Base-by-base conservation (phyloP, 2,113 vertebrate species). In the Anguilla japonica region DNA sequence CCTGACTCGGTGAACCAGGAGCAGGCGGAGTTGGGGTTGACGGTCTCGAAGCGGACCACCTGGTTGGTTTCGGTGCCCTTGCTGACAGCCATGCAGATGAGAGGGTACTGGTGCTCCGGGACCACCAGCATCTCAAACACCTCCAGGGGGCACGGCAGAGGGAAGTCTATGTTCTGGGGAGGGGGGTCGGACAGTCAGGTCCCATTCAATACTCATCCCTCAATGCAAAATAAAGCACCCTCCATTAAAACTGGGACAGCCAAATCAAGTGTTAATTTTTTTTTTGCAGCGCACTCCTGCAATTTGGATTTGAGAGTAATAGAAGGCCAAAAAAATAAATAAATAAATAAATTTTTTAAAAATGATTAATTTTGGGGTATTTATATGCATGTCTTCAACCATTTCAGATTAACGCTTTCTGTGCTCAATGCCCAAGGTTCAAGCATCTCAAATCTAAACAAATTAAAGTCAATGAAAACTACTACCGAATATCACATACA, bases 81-180 rank as follows among this genome's bases (percentile, higher is more conserved):
- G 67, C 96, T 97, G 93, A 99, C 98, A 6, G 97, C 97, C 6
- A 99, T 97, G 87, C 98, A 99, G 91, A 99, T 97, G 85, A 99
- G 94, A 18, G 98, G 98, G 91, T 97, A 99, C 83, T 97, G 97
- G 86, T 98, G 97, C 87, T 99, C 98, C 0, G 98, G 98, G 18
- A 99, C 97, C 88, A 99, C 98, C 94, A 99, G 91, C 98, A 99
- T 98, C 95, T 99, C 98, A 91, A 99, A 98, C 89, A 99, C 93
- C 88, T 97, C 96, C 91, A 99, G 91, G 0, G 98, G 98, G 93
- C 97, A 99, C 0, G 98, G 98, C 90, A 99, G 93, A 41, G 98
- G 97, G 91, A 99, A 99, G 90, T 99, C 98, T 91, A 99, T 97
- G 93, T 96, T 97, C 98, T 99, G 89, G 43, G 89, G 20, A 22